A percentile compares a stretch with the other conserved stretches of the same genome.
Evolutionary conservation across 2,888 invertebrate genomes (phyloP).

Genomic region (Hydriomena furcata): DNA sequence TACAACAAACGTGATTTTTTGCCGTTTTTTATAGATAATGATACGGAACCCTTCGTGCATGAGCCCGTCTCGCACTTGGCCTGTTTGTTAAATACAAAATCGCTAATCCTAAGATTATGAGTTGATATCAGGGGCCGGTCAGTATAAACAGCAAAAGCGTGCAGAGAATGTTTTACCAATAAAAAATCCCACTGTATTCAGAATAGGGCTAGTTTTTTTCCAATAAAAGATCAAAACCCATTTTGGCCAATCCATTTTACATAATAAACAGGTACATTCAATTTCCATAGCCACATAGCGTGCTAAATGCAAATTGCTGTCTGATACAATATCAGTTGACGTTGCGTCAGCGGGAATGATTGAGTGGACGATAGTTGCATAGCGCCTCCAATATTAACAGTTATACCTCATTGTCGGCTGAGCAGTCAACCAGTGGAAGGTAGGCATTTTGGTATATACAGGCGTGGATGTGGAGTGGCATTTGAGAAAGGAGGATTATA

Average conservation of each 20-base stretch:
- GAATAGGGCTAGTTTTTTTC: constrained; percentile 4
- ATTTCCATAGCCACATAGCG: constrained; percentile 42
- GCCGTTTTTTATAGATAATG: too few relatives aligned
- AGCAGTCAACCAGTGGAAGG: constrained; percentile 21
- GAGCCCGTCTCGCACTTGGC: too few relatives aligned
- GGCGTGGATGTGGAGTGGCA: too few relatives aligned
- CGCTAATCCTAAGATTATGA: not conserved
- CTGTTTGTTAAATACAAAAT: too few relatives aligned
- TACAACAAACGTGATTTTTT: too few relatives aligned
- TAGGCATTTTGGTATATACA: not conserved
- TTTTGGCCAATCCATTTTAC: constrained; percentile 35
- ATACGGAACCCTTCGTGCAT: too few relatives aligned
- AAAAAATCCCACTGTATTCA: not conserved
- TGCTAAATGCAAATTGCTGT: constrained; percentile 40
- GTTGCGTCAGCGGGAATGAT: constrained; percentile 61
- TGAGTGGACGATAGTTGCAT: constrained; percentile 64
- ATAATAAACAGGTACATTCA: constrained; percentile 42
- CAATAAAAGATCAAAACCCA: constrained; percentile 26
- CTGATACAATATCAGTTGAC: constrained; percentile 58
- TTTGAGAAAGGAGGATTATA: too few relatives aligned
- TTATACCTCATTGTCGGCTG: constrained; percentile 39
- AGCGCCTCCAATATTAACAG: constrained; percentile 63
- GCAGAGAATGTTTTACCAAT: constrained; percentile 1
- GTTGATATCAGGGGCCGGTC: not conserved
- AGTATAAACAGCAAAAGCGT: not conserved